phyloP scores from a whole-genome alignment of 2,113 vertebrate genomes.

The Mobula hypostoma region DNA sequence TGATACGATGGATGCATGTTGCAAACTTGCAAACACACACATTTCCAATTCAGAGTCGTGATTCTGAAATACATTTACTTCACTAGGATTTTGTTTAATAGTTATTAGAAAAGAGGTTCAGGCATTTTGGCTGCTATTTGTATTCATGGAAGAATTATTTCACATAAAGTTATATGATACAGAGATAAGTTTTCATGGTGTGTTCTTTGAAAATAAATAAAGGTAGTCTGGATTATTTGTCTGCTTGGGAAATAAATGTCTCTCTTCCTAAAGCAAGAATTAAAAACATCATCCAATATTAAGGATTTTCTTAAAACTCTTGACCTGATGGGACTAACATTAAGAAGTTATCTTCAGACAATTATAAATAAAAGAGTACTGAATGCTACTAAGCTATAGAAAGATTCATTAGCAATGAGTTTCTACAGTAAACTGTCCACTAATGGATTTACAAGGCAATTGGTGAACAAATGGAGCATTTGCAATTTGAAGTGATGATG shows the following conservation, averaged over 20 bases:
- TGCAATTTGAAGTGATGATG: too few relatives aligned
- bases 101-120: neutral
- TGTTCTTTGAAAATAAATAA: neutral
- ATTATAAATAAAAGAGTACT: neutral
- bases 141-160: neutral
- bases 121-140: neutral
- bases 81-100: neutral
- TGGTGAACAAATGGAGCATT: neutral
- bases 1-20: neutral
- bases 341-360: neutral
- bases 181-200: neutral
- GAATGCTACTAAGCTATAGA: neutral
- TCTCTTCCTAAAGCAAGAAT: neutral
- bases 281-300: neutral
- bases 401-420: neutral
- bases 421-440: neutral
- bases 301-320: neutral
- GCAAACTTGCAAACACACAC: neutral
- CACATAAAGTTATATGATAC: neutral
- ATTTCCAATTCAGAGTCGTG: neutral
- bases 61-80: neutral
- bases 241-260: neutral
- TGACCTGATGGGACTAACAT: neutral
- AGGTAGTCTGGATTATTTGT: neutral
- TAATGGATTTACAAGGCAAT: neutral